Conservation (phyloP, 30 jellyfish, hydroid and myxozoan genomes). For the Hydractinia symbiolongicarpus region DNA sequence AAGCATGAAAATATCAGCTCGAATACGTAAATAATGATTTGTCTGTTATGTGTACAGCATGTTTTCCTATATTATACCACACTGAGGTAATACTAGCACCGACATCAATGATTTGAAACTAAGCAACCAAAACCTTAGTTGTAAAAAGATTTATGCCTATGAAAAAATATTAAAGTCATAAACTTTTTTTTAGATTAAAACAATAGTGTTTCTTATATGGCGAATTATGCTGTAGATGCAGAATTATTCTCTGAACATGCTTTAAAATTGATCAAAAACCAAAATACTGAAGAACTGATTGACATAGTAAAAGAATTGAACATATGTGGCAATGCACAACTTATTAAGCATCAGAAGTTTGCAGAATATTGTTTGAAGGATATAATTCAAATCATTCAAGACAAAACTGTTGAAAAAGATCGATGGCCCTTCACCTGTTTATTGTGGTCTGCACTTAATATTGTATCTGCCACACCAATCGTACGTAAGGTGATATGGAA, state of each 20-base stretch:
- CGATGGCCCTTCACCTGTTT: not conserved
- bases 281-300: constrained; percentile 4
- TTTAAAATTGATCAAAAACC: constrained; percentile 12
- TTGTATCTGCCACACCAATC: not conserved
- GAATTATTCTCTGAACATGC: constrained; percentile 22
- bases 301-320: constrained; percentile 3
- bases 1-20: no score
- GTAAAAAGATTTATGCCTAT: no score
- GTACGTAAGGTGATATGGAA: constrained; percentile 25
- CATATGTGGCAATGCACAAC: not conserved
- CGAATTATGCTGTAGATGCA: not conserved
- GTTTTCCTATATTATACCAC: no score
- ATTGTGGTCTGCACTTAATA: constrained; percentile 7
- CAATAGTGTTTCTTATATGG: no score
- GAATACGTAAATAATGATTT: no score
- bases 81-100: no score
- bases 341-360: constrained; percentile 25
- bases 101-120: no score
- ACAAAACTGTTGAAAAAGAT: not conserved
- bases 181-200: no score
- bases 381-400: not conserved
- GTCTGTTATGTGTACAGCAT: no score
- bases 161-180: no score
- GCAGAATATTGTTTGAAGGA: constrained; percentile 36
- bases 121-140: no score